A percentile compares a stretch with the other conserved stretches of the same genome.
Conservation (phyloP, 2,888 invertebrate genomes). For the Tinea trinotella region DNA sequence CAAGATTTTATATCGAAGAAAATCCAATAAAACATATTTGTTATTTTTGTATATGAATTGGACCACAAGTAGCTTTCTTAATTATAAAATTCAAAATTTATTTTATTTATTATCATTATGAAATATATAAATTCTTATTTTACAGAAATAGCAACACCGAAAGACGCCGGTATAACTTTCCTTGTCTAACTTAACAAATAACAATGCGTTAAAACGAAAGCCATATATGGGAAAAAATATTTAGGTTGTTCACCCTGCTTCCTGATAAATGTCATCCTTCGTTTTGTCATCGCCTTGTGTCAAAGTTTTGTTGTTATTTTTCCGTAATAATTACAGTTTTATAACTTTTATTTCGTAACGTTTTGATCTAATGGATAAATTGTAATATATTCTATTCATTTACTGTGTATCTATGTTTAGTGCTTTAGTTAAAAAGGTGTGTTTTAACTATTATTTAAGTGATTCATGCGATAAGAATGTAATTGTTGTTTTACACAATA, state of each 20-base stretch:
- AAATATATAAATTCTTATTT: too few relatives aligned
- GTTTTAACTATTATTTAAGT: conserved; percentile 29
- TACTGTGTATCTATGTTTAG: not conserved
- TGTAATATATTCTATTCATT: not conserved
- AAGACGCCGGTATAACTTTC: conserved; percentile 33
- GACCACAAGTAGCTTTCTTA: too few relatives aligned
- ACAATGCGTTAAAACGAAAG: conserved; percentile 22
- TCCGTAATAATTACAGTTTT: conserved; percentile 30
- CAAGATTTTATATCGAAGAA: too few relatives aligned
- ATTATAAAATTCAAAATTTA: too few relatives aligned
- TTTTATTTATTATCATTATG: too few relatives aligned
- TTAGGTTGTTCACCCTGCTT: conserved; percentile 17
- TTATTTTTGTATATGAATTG: too few relatives aligned
- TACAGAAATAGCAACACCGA: not conserved
- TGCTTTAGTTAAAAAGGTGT: not conserved
- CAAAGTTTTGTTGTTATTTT: conserved; percentile 66
- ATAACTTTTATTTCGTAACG: not conserved
- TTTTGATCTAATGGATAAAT: not conserved
- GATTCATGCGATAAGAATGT: conserved; percentile 64
- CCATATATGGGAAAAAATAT: conserved; percentile 22
- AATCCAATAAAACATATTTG: too few relatives aligned
- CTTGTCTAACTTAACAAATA: conserved; percentile 24
- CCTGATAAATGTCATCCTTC: conserved; percentile 15
- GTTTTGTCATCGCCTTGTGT: conserved; percentile 30
- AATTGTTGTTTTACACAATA: conserved; percentile 4